Evolutionary conservation across 2,888 invertebrate species (phyloP), one percentile per base, ranked within the genome.

Genomic region (Strigamia maritima): DNA sequence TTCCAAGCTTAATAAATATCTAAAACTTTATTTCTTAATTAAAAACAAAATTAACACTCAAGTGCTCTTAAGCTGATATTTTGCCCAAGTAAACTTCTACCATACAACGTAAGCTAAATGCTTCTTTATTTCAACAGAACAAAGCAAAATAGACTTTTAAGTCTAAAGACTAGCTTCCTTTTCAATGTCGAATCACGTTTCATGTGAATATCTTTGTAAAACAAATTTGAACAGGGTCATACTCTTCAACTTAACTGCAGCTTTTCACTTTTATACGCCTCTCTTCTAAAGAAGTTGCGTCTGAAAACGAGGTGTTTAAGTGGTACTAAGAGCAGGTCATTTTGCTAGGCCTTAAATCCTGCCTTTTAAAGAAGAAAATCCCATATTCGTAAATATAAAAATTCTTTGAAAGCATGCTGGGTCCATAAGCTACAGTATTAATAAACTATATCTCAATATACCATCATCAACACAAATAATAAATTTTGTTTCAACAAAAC

Each of bases 241-340:
- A 22, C 24, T 60, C 60, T 60, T 24, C 44, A 44, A 60, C 22
- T 60, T 60, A 60, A 60, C 60, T 22, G 24, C 60, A 2, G 60
- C 60, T 60, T 54, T 54, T 16, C 16, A n/a, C 54, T 54, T 54
- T 54, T 54, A 38, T 38, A 54, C 54, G 16, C 54, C 19, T 54
- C 54, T 54, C 16, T 60, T 60, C 60, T 60, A 60, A 60, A 24
- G 60, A 60, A 60, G 22, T 60, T 60, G 6, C 24, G 4, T 19
- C 22, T 60, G 3, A 60, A 60, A 60, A 60, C n/a, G 60, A 60
- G 60, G 60, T 60, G 24, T 60, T 60, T 60, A 60, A 60, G 60
- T 60, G 60, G 10, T 19, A 60, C 60, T 24, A 19, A 60, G 60
- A 60, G 16, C 22, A 19, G 60, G 60, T 60, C 60, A 60, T 60